Evolutionary conservation across 2,888 invertebrate species (phyloP).

Genomic region (Drosophila dives): DNA sequence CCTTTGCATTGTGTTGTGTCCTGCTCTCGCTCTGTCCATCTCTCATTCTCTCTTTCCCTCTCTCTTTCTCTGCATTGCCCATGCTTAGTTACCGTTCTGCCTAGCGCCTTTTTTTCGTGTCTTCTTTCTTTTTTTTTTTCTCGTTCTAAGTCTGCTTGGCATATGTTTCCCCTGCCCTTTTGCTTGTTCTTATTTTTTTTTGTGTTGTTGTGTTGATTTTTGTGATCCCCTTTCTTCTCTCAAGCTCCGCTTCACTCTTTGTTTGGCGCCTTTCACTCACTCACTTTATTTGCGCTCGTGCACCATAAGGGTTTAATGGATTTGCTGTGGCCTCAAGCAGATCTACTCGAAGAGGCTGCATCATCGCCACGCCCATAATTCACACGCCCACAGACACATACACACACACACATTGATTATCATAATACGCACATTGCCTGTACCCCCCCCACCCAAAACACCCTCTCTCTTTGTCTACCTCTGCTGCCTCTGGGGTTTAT

Average conservation of each 20-base stretch:
- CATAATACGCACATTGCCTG: constrained; percentile 74
- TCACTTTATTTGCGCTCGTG: constrained; percentile 78
- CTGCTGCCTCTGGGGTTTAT: constrained; percentile 61
- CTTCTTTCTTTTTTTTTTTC: constrained; percentile 33
- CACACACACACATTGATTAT: constrained; percentile 74
- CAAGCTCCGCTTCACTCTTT: constrained; percentile 35
- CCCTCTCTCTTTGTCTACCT: background rate
- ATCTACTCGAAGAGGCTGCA: constrained; percentile 34
- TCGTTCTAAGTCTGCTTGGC: constrained; percentile 41
- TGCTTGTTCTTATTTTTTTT: constrained; percentile 33
- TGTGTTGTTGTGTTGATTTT: constrained; percentile 20
- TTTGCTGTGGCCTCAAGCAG: constrained; percentile 58
- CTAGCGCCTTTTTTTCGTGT: constrained; percentile 23
- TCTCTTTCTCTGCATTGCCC: constrained; percentile 15
- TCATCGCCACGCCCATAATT: constrained; percentile 60
- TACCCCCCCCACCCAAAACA: background rate
- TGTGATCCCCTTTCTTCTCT: constrained; percentile 1
- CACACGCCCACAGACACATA: constrained; percentile 66
- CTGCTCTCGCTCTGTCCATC: background rate
- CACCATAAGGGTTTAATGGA: constrained; percentile 81
- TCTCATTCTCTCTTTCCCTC: background rate
- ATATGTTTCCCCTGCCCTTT: constrained; percentile 68
- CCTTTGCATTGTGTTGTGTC: constrained; percentile 4
- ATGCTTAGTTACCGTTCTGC: constrained; percentile 63
- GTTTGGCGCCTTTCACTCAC: constrained; percentile 73